A percentile compares a stretch with the other conserved stretches of the same genome.
These are phyloP conservation scores for Coenonympha glycerion DNA, from an alignment of 2,888 invertebrate genomes.

Conservation along the genomic window DNA sequence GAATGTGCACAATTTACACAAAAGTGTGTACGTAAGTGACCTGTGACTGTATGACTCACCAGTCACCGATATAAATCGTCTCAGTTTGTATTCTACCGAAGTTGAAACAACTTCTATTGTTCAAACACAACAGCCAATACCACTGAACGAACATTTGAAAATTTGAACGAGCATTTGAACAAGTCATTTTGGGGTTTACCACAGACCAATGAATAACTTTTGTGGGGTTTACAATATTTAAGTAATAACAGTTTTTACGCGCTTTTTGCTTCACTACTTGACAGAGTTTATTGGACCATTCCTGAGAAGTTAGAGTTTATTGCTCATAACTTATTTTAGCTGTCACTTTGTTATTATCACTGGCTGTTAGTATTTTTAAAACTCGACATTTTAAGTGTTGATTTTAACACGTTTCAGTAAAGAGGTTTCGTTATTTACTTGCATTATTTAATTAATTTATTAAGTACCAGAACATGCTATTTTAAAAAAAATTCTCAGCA, in stretches of 20 bases:
- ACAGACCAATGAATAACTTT: too few species aligned
- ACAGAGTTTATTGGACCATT: slow-evolving; percentile 4
- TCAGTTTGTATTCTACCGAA: slow-evolving; percentile 51
- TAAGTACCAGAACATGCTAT: too few species aligned
- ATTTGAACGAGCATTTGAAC: too few species aligned
- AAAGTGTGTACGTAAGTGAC: too few species aligned
- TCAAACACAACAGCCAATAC: slow-evolving; percentile 24
- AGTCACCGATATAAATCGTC: slow-evolving; percentile 52
- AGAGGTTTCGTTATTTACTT: too few species aligned
- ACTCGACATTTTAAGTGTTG: too few species aligned
- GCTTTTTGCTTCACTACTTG: slow-evolving; percentile 1
- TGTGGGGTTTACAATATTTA: too few species aligned
- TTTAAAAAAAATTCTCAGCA: too few species aligned
- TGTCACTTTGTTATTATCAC: slow-evolving; percentile 6
- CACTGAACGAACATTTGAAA: neutral
- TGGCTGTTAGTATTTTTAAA: too few species aligned
- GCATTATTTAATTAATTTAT: too few species aligned
- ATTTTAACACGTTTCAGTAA: too few species aligned
- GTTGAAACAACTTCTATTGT: slow-evolving; percentile 59
- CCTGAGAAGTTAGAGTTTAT: slow-evolving; percentile 3
- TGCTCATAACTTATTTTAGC: slow-evolving; percentile 3
- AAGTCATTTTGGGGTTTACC: neutral
- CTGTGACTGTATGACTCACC: slow-evolving; percentile 58
- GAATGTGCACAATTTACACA: slow-evolving; percentile 23
- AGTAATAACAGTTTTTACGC: neutral